Evolutionary conservation across 1,140 invertebrate genomes (phyloP).

Genomic region (Apolygus lucorum): DNA sequence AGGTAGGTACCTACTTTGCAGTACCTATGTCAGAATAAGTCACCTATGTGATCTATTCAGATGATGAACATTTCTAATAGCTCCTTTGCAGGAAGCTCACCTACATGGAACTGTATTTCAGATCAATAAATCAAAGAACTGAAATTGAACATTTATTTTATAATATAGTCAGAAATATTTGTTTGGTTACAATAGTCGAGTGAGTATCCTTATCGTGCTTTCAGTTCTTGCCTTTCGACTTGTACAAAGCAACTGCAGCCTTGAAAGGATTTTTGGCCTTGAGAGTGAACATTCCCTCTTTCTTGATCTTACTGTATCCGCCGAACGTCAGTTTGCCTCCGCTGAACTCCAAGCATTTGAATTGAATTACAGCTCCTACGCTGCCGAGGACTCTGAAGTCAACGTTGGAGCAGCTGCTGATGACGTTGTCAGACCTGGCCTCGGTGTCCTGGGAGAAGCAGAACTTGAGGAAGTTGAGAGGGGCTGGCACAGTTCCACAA

Average conservation of each 20-base stretch:
- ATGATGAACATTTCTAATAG: too few species aligned
- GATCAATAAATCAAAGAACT: too few species aligned
- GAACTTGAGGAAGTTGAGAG: not conserved
- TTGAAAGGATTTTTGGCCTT: not conserved
- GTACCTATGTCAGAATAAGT: too few species aligned
- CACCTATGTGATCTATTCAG: too few species aligned
- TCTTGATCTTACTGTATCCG: not conserved
- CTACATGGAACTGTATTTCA: too few species aligned
- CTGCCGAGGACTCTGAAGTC: not conserved
- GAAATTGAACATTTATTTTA: too few species aligned
- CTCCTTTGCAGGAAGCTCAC: too few species aligned
- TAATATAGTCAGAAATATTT: too few species aligned
- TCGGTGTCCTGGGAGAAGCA: not conserved
- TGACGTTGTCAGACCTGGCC: not conserved
- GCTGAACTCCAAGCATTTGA: not conserved
- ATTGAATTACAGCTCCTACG: not conserved
- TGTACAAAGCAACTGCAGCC: not conserved
- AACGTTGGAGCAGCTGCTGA: not conserved
- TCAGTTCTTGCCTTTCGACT: too few species aligned
- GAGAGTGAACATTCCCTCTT: not conserved
- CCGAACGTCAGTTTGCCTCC: not conserved
- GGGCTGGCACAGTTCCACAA: not conserved
- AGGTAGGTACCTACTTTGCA: too few species aligned
- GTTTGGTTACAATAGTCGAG: too few species aligned
- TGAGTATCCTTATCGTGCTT: too few species aligned